These are phyloP conservation scores for Etheostoma cragini DNA, from an alignment of 2,113 vertebrate species.

Conservation along the genomic window DNA sequence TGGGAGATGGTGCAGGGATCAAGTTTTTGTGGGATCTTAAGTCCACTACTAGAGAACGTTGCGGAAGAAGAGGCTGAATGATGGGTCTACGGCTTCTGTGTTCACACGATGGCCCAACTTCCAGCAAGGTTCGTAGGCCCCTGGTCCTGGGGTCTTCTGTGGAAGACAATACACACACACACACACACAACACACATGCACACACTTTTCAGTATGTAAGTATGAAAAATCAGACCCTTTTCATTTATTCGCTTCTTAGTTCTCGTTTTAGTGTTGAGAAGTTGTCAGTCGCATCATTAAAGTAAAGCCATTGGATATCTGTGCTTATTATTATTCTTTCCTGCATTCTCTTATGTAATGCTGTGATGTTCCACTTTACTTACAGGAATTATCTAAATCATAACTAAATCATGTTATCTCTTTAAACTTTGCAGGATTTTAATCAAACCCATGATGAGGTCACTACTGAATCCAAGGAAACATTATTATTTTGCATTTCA, in stretches of 20 bases:
- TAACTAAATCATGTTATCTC: neutral
- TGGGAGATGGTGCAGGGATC: neutral
- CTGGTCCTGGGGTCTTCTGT: conserved; percentile 84
- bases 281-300: neutral
- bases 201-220: neutral
- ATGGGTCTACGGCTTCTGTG: conserved; percentile 59
- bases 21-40: neutral
- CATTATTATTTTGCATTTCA: neutral
- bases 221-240: neutral
- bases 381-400: neutral
- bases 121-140: conserved; percentile 70
- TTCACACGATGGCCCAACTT: conserved; percentile 71
- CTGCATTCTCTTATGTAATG: conserved; percentile 1
- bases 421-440: neutral
- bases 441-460: neutral
- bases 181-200: conserved; percentile 5
- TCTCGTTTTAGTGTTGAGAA: neutral
- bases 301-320: neutral
- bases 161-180: conserved; percentile 5
- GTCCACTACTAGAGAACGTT: conserved; percentile 72
- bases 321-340: neutral
- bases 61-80: conserved; percentile 79
- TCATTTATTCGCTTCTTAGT: neutral
- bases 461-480: neutral
- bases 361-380: neutral